phyloP scores from a whole-genome alignment of 2,888 invertebrate genomes.

The Melanargia galathea region DNA sequence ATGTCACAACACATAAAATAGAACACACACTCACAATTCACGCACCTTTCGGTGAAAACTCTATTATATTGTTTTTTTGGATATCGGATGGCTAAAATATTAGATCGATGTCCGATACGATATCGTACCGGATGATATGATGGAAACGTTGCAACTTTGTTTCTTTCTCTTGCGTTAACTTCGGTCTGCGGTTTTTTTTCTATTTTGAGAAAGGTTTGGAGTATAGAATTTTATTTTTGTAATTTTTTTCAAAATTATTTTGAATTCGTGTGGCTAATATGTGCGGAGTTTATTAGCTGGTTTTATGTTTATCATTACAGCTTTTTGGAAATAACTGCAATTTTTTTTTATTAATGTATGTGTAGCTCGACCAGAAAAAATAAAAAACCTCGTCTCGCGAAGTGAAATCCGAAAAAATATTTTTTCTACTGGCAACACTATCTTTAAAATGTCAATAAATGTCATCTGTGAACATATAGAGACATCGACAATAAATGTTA shows the following conservation, averaged over 20 bases:
- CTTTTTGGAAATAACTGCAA: slow-evolving; percentile 38
- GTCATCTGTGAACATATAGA: too few relatives aligned
- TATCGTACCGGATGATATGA: neutral
- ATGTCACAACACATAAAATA: too few relatives aligned
- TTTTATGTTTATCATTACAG: slow-evolving; percentile 28
- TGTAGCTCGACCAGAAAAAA: too few relatives aligned
- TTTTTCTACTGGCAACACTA: too few relatives aligned
- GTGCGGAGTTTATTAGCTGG: slow-evolving; percentile 16
- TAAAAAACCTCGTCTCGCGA: too few relatives aligned
- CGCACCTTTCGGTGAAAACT: neutral
- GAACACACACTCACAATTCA: neutral
- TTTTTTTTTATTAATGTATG: too few relatives aligned
- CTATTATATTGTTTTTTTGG: neutral
- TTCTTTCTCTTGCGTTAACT: slow-evolving; percentile 36
- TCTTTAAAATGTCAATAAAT: too few relatives aligned
- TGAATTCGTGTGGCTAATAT: slow-evolving; percentile 34
- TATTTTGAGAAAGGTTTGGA: slow-evolving; percentile 34
- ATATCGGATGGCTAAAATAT: neutral
- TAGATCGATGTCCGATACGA: neutral
- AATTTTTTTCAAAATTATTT: slow-evolving; percentile 27
- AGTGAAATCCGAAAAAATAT: too few relatives aligned
- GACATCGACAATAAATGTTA: too few relatives aligned
- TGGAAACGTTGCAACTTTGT: slow-evolving; percentile 10
- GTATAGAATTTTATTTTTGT: slow-evolving; percentile 15
- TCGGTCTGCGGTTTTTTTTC: slow-evolving; percentile 31